phyloP scores from a whole-genome alignment of 2,888 invertebrate species.

The Hemicrepidius hirtus region DNA sequence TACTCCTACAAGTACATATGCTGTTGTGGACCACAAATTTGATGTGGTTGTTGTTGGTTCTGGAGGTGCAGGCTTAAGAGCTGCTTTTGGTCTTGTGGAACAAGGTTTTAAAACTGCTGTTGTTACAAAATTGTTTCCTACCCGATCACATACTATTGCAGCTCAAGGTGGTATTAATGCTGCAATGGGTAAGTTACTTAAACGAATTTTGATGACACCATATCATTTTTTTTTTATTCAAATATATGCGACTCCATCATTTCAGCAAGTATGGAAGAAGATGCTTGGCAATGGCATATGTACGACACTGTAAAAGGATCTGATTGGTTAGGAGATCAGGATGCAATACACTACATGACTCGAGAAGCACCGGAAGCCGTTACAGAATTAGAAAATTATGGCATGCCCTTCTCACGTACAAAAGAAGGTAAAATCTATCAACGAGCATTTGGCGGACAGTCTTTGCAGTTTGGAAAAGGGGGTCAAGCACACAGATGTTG shows the following conservation, averaged over 20 bases:
- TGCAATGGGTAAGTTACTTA: constrained; percentile 86
- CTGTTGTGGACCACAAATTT: constrained; percentile 95
- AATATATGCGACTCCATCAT: background rate
- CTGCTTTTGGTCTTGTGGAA: constrained; percentile 96
- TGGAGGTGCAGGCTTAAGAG: constrained; percentile 96
- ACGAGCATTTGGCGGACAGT: constrained; percentile 99
- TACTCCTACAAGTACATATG: constrained; percentile 83
- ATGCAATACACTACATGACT: constrained; percentile 99
- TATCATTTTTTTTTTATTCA: too few species aligned
- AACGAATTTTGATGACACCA: too few species aligned
- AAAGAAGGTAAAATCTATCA: constrained; percentile 98
- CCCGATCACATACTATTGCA: constrained; percentile 98
- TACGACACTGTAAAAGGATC: constrained; percentile 99
- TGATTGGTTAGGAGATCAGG: constrained; percentile 98
- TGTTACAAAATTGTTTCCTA: constrained; percentile 97
- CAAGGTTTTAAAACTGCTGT: constrained; percentile 98
- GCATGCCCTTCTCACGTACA: constrained; percentile 99
- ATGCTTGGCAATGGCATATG: constrained; percentile 98
- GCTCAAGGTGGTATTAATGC: constrained; percentile 99
- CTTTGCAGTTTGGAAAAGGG: constrained; percentile 97
- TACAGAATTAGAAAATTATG: constrained; percentile 94
- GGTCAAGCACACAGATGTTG: constrained; percentile 98
- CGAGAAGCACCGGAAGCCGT: constrained; percentile 92
- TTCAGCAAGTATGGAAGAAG: constrained; percentile 89
- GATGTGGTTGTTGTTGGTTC: constrained; percentile 99